Conservation (phyloP, 2,797 vertebrate genomes). For the Lepidocolaptes lacrymiger region DNA sequence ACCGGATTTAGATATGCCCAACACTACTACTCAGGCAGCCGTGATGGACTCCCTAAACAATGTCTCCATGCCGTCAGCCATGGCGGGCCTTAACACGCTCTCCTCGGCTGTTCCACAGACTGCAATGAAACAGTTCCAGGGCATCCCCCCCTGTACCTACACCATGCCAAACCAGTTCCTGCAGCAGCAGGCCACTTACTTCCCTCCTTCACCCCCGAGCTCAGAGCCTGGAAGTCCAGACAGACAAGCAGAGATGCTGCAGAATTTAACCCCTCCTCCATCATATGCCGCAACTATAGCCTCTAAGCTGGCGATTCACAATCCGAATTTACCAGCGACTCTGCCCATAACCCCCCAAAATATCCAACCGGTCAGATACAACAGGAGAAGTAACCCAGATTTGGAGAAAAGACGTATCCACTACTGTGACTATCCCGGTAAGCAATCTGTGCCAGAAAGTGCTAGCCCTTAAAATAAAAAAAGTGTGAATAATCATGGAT, state of each 20-base stretch:
- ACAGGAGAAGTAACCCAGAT: slow-evolving; percentile 94
- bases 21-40: slow-evolving; percentile 79
- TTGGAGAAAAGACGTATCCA: slow-evolving; percentile 95
- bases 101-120: slow-evolving; percentile 79
- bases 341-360: slow-evolving; percentile 82
- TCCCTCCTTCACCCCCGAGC: slow-evolving; percentile 94
- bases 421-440: slow-evolving; percentile 94
- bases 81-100: slow-evolving; percentile 82
- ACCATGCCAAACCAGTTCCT: slow-evolving; percentile 81
- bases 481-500: neutral
- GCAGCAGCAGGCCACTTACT: slow-evolving; percentile 84
- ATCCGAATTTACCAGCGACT: slow-evolving; percentile 76
- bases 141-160: slow-evolving; percentile 79
- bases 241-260: slow-evolving; percentile 88
- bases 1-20: slow-evolving; percentile 88
- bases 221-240: slow-evolving; percentile 95
- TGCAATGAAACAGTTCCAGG: slow-evolving; percentile 80
- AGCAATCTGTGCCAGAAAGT: neutral
- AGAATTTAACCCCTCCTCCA: slow-evolving; percentile 91
- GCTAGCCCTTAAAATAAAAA: neutral
- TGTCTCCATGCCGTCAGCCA: slow-evolving; percentile 81
- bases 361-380: slow-evolving; percentile 82
- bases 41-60: slow-evolving; percentile 83
- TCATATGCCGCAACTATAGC: slow-evolving; percentile 94
- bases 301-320: slow-evolving; percentile 89